phyloP scores from a whole-genome alignment of 2,888 invertebrate genomes.

The Cheilosia soror region DNA sequence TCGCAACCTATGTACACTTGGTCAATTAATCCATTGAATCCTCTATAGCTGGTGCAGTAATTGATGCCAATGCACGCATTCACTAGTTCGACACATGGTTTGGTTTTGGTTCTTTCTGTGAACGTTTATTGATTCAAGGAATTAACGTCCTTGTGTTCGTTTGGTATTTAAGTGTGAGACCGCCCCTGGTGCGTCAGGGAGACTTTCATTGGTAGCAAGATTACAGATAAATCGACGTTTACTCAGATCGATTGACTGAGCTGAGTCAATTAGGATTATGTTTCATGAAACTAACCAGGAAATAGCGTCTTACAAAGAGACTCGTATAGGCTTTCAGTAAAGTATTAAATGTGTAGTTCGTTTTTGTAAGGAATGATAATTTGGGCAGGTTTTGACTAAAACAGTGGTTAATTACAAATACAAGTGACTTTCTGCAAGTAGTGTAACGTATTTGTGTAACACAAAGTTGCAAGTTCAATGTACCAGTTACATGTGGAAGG shows the following conservation, averaged over 20 bases:
- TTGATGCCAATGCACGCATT: conserved; percentile 66
- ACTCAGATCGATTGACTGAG: conserved; percentile 55
- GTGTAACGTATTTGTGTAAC: too few relatives aligned
- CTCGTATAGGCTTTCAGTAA: too few relatives aligned
- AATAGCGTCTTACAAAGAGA: too few relatives aligned
- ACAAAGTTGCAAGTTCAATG: too few relatives aligned
- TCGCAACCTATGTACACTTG: background rate
- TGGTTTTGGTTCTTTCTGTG: background rate
- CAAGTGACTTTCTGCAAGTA: too few relatives aligned
- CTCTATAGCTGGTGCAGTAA: conserved; percentile 52
- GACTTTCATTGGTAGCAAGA: conserved; percentile 61
- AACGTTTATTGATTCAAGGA: conserved; percentile 52
- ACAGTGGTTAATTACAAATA: too few relatives aligned
- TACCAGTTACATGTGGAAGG: too few relatives aligned
- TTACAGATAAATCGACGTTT: conserved; percentile 64
- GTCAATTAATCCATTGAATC: conserved; percentile 48
- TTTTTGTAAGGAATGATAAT: too few relatives aligned
- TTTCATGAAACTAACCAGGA: background rate
- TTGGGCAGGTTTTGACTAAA: too few relatives aligned
- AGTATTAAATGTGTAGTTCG: too few relatives aligned
- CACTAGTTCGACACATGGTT: conserved; percentile 4
- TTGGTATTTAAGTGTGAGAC: background rate
- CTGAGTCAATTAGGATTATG: conserved; percentile 48
- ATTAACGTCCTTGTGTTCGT: conserved; percentile 47
- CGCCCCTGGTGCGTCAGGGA: conserved; percentile 9